Percentiles rank a stretch among this genome's conserved stretches.
Conservation (phyloP, 2,113 vertebrate genomes). For the Euleptes europaea region DNA sequence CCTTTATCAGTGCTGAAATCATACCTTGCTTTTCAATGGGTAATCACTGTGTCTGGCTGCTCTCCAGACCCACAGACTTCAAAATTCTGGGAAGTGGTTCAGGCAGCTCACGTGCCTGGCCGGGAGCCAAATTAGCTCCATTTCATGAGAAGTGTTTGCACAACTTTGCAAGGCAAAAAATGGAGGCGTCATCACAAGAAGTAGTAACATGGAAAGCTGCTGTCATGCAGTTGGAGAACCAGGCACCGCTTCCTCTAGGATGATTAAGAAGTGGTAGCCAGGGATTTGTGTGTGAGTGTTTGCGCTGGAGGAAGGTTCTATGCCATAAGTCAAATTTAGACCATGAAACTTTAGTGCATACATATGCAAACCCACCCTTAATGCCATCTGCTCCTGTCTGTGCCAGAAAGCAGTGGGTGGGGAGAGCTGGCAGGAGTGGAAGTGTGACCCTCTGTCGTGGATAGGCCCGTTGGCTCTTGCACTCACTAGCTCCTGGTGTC, state of each 20-base stretch:
- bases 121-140: background rate
- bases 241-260: background rate
- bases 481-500: too few relatives aligned
- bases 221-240: background rate
- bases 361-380: too few relatives aligned
- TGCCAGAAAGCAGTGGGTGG: too few relatives aligned
- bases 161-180: background rate
- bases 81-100: background rate
- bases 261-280: background rate
- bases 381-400: too few relatives aligned
- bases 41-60: slow-evolving; percentile 7
- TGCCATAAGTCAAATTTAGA: background rate
- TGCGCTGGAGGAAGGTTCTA: background rate
- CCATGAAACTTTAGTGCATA: background rate
- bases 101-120: background rate
- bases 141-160: background rate
- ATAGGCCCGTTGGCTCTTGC: too few relatives aligned
- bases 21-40: background rate
- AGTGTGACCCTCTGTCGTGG: too few relatives aligned
- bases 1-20: background rate
- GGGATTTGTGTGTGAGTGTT: background rate
- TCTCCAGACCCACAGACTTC: background rate
- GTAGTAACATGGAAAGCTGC: background rate
- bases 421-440: too few relatives aligned
- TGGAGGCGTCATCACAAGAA: background rate